Percentiles rank a stretch among this genome's conserved stretches.
phyloP scores from a whole-genome alignment of 1,140 invertebrate species.

The Bemisia tabaci region DNA sequence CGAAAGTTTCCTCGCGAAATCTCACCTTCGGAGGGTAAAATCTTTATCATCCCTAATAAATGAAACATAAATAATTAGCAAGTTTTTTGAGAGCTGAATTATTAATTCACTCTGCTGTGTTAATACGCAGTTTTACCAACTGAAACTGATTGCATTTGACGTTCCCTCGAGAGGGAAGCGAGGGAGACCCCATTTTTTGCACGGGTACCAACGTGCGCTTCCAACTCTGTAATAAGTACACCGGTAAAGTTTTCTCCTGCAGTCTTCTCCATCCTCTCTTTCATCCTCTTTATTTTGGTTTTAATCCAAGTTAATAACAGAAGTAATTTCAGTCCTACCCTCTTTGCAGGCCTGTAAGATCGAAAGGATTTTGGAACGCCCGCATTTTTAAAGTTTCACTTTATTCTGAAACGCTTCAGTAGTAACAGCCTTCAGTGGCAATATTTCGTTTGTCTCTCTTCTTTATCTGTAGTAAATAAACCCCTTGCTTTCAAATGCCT shows the following conservation, averaged over 20 bases:
- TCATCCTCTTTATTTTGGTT: background rate
- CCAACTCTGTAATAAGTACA: background rate
- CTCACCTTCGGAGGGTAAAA: too few species aligned
- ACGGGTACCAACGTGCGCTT: background rate
- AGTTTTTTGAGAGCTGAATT: background rate
- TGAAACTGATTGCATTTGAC: background rate
- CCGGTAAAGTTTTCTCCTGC: background rate
- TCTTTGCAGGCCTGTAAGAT: too few species aligned
- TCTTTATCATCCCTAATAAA: background rate
- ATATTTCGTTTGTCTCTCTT: too few species aligned
- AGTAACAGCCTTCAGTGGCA: too few species aligned
- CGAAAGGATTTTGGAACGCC: too few species aligned
- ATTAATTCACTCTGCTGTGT: background rate
- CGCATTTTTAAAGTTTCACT: too few species aligned
- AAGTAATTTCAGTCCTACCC: background rate
- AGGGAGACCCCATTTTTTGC: background rate
- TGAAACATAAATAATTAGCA: background rate
- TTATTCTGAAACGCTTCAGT: too few species aligned
- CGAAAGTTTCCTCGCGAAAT: too few species aligned
- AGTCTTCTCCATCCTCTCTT: background rate
- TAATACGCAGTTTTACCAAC: background rate
- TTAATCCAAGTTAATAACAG: background rate
- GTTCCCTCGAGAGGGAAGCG: background rate
- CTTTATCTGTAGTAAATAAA: too few species aligned
- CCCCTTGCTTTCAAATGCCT: too few species aligned